These are phyloP conservation scores for Pyrochroa serraticornis DNA, from an alignment of 2,888 invertebrate species.

Conservation along the genomic window DNA sequence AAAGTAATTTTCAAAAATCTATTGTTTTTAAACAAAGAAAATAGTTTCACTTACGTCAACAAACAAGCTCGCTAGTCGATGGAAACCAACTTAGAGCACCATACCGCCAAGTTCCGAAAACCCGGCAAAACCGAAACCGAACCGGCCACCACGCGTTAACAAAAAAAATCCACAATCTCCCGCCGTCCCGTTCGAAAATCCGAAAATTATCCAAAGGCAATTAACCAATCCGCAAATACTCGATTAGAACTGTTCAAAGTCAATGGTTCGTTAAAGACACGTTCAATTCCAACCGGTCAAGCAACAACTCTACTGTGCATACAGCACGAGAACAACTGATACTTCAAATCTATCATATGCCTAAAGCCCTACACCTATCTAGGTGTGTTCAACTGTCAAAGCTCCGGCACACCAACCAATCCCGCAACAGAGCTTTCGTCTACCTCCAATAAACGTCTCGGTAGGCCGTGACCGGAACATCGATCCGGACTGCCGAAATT, in stretches of 20 bases:
- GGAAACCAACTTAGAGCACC: conserved; percentile 10
- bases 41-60: too few species aligned
- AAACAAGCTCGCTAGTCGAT: not conserved
- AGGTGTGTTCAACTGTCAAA: conserved; percentile 56
- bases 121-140: not conserved
- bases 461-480: conserved; percentile 43
- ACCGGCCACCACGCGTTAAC: conserved; percentile 19
- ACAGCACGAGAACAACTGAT: conserved; percentile 47
- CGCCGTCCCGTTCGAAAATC: not conserved
- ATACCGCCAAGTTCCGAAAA: conserved; percentile 12
- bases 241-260: conserved; percentile 46
- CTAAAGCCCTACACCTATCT: conserved; percentile 49
- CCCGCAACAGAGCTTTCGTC: conserved; percentile 16
- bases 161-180: conserved; percentile 13
- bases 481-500: conserved; percentile 46
- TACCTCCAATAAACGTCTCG: conserved; percentile 36
- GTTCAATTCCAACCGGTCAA: conserved; percentile 29
- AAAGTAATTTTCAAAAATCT: too few species aligned
- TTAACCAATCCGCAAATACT: conserved; percentile 48
- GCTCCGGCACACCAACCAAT: conserved; percentile 35
- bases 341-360: conserved; percentile 50
- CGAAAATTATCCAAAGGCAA: conserved; percentile 47
- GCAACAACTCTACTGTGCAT: conserved; percentile 29
- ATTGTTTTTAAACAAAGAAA: too few species aligned
- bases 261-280: conserved; percentile 44